Percentiles rank a stretch among this genome's conserved stretches.
phyloP scores from a whole-genome alignment of 2,797 vertebrate genomes.

The Lophotriccus pileatus region DNA sequence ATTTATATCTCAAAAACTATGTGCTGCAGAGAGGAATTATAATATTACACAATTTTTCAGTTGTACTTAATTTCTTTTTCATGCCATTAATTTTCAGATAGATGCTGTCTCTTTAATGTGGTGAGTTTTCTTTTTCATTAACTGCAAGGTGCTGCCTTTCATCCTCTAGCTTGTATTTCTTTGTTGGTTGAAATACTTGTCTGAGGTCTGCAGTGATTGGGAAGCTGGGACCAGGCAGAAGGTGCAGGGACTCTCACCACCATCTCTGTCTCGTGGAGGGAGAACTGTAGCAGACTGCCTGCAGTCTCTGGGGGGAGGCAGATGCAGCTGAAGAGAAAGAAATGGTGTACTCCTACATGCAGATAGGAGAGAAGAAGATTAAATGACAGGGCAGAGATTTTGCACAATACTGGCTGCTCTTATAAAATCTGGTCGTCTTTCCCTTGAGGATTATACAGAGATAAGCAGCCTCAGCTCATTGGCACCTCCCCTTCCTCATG shows the following conservation, averaged over 20 bases:
- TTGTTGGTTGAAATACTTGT: background rate
- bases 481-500: conserved; percentile 42
- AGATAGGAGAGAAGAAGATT: conserved; percentile 19
- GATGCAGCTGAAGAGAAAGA: background rate
- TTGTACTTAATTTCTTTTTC: conserved; percentile 15
- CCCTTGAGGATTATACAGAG: conserved; percentile 25
- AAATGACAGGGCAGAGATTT: conserved; percentile 12
- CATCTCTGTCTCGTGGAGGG: rapidly evolving
- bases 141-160: background rate
- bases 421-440: conserved; percentile 53
- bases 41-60: background rate
- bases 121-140: background rate
- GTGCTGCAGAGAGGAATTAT: background rate
- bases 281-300: background rate
- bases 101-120: background rate
- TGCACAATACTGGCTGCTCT: conserved; percentile 1
- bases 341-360: background rate
- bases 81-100: conserved; percentile 2
- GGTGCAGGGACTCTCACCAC: background rate
- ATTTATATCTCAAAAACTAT: conserved; percentile 47
- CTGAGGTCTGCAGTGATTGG: background rate
- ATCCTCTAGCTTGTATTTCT: background rate
- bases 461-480: conserved; percentile 63
- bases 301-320: background rate
- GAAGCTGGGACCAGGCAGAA: background rate